Evolutionary conservation across 2,888 invertebrate genomes (phyloP).

Genomic region (Amphipoea oculea): DNA sequence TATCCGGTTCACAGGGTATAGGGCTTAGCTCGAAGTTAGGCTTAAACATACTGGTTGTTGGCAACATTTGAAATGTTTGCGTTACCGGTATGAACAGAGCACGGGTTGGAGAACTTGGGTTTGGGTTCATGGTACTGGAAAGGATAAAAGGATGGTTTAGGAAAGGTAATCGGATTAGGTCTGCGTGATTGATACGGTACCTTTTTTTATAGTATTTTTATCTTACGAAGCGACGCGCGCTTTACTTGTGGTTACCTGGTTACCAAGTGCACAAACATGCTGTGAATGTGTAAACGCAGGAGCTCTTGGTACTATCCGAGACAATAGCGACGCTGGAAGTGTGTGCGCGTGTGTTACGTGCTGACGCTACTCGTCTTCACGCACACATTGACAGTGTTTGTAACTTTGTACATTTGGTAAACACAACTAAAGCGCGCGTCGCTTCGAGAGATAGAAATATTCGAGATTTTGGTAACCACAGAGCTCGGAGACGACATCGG

Average conservation of each 20-base stretch:
- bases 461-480: not conserved
- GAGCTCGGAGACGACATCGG: not conserved
- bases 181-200: not conserved
- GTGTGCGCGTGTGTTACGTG: no score
- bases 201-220: not conserved
- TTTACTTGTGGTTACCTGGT: not conserved
- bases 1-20: constrained; percentile 55
- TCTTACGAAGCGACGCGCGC: not conserved
- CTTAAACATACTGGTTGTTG: constrained; percentile 55
- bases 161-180: not conserved
- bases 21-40: constrained; percentile 66
- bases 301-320: not conserved
- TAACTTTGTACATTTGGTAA: not conserved
- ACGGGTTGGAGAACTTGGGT: constrained; percentile 50
- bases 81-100: constrained; percentile 76
- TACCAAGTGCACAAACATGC: not conserved
- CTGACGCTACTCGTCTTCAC: no score
- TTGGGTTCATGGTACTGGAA: constrained; percentile 55
- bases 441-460: no score
- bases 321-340: no score
- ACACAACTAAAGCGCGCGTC: not conserved
- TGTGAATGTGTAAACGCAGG: not conserved
- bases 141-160: constrained; percentile 26
- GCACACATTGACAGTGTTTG: no score
- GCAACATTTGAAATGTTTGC: constrained; percentile 81